Base-by-base conservation (phyloP, 1,140 invertebrate species). In the Papilio aristodemus region DNA sequence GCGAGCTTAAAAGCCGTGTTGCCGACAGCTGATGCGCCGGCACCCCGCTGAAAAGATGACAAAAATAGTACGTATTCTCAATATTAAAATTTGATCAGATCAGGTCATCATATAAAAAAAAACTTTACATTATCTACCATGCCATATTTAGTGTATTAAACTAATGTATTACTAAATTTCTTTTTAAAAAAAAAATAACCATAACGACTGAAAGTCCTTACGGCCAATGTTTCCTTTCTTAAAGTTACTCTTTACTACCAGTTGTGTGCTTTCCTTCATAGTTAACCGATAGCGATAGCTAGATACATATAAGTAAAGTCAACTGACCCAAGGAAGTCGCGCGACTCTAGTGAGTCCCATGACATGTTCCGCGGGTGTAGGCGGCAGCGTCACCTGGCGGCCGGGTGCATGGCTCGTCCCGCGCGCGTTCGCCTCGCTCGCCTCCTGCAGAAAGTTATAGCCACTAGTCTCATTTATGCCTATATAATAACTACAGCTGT, bases 1-100 rank as follows among this genome's bases (percentile, higher is more conserved):
- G 95, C 41, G 95, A 96, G 57, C 95, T 95, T 62, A 97, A 92
- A 59, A 97, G 92, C 57, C 95, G 94, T 60, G 95, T 96, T 50
- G 95, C 95, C 68, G 95, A 96, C 75, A 97, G 89, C 87, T 92
- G 91, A 76, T 92, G 91, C 69, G 90, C 87, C 78, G 91, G 91
- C 78, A 89, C 90, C 80, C 91, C 87, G 84, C 90, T 92, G 77
- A 0, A 76, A 83, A 41, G 46, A 22, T 54, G 22, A 43, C 14
- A 43, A 1, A 43, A 22, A 54, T 22, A 32, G 2, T 3, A 32
- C 6, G 27, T 32, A 32, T 6, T 32, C 27, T 32, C 6, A 2
- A 32, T 32, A 32, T 32, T 32, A 32, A 32, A 32, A 2, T 32
- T 32, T 32, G 27, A n/a, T n/a, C n/a, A n/a, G n/a, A n/a, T n/a